Evolutionary conservation across 2,888 invertebrate species (phyloP).

Genomic region (Panzeria rudis): DNA sequence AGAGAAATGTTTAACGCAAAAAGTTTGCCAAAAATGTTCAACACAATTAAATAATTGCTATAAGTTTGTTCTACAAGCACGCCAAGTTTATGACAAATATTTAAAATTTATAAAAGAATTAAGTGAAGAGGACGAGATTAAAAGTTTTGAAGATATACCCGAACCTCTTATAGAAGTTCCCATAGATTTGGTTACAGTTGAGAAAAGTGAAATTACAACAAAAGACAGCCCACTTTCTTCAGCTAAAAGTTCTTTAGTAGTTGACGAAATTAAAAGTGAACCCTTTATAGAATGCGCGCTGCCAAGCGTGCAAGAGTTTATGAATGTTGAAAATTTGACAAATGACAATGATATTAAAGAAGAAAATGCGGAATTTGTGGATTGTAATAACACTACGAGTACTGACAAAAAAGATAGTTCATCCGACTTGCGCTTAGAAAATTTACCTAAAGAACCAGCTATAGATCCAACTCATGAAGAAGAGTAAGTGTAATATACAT

Average conservation of each 20-base stretch:
- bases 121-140: neutral
- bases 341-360: constrained; percentile 35
- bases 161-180: constrained; percentile 61
- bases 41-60: constrained; percentile 59
- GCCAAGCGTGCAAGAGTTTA: constrained; percentile 4
- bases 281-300: constrained; percentile 14
- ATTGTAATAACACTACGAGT: neutral
- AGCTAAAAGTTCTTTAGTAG: neutral
- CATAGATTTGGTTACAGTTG: constrained; percentile 29
- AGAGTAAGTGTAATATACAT: constrained; percentile 2
- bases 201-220: constrained; percentile 1
- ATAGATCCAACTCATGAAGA: constrained; percentile 28
- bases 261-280: constrained; percentile 48
- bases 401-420: neutral
- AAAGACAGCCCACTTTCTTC: constrained; percentile 19
- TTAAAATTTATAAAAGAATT: neutral
- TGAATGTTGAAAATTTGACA: neutral
- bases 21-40: constrained; percentile 64
- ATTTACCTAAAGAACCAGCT: neutral
- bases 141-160: constrained; percentile 49
- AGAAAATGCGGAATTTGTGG: constrained; percentile 28
- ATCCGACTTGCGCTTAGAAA: neutral
- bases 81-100: constrained; percentile 42
- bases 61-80: constrained; percentile 57
- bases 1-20: constrained; percentile 60